Evolutionary conservation across 2,888 invertebrate species (phyloP), one percentile per base, ranked within the genome.

Genomic region (Kuschelorhynchus macadamiae): DNA sequence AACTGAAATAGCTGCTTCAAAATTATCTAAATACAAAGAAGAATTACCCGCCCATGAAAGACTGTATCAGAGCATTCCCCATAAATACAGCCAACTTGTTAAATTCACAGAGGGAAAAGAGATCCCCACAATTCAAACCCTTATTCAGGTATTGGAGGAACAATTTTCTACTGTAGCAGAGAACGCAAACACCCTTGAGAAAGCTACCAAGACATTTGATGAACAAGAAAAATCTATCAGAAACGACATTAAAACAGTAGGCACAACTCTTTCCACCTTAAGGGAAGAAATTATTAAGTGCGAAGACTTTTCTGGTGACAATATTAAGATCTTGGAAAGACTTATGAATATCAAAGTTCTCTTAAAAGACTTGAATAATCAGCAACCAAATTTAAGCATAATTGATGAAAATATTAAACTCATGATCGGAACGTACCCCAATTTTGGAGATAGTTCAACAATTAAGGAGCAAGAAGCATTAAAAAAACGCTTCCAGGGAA

Each of bases 271-370:
- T 0, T 89, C 90, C 12, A 89, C 88, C 80, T 86, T 94, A 16
- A 89, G 95, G 14, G 95, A 95, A 78, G 90, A 91, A 41, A 89
- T 95, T n/a, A 91, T 94, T 41, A 92, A 93, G 81, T 95, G 95
- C 79, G 96, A 96, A 79, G 95, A 95, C 78, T 88, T 95, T 84
- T 92, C 93, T 1, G 96, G 97, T 0, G 93, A 94, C 74, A 95
- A 95, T 77, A 87, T 88, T 0, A 93, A 94, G 79, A 92, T 97
- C 63, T 86, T 95, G 59, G 90, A 91, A 72, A 89, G 96, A 60
- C 85, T 96, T 1, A 88, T 92, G 67, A 90, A 88, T 70, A 92
- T 94, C 74, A 91, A 92, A 78, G 86, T 87, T 4, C 84, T 95
- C 17, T 92, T 92, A 80, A 85, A 84, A 20, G 90, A 94, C 74